Evolutionary conservation across 2,113 vertebrate species (phyloP).

Genomic region (Tauraco erythrolophus): DNA sequence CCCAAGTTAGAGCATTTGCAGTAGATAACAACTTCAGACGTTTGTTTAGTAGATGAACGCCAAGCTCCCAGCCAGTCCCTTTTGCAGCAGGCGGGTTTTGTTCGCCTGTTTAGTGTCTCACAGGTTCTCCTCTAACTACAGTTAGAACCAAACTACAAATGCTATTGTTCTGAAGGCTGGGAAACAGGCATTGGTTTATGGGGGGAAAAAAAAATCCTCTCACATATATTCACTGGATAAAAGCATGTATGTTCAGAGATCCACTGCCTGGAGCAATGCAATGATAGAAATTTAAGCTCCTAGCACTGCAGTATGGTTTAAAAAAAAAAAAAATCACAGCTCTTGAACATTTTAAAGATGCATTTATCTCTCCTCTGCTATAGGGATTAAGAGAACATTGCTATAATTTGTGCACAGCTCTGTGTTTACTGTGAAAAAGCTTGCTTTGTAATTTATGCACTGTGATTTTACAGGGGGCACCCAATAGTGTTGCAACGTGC

Average conservation of each 20-base stretch:
- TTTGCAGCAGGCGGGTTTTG: neutral
- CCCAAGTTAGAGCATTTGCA: conserved; percentile 9
- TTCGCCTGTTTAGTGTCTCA: conserved; percentile 4
- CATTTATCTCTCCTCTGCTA: conserved; percentile 1
- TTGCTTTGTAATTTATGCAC: conserved; percentile 32
- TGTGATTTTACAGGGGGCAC: neutral
- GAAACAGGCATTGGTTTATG: neutral
- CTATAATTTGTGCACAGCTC: conserved; percentile 10
- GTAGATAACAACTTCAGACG: neutral
- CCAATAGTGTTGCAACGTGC: neutral
- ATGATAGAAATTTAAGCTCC: neutral
- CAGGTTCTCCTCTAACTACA: neutral
- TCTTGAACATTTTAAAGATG: neutral
- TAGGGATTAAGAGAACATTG: neutral
- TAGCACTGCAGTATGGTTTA: neutral
- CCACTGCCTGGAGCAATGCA: neutral
- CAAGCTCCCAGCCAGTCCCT: neutral
- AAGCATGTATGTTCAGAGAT: neutral
- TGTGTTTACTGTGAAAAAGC: neutral
- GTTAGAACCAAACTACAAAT: conserved; percentile 10
- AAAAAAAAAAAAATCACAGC: neutral
- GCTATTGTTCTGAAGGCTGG: neutral
- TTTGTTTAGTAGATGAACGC: conserved; percentile 22
- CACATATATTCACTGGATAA: neutral
- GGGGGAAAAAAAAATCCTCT: neutral